Evolutionary conservation across 2,797 vertebrate genomes (phyloP).

Genomic region (Gambelia wislizenii): DNA sequence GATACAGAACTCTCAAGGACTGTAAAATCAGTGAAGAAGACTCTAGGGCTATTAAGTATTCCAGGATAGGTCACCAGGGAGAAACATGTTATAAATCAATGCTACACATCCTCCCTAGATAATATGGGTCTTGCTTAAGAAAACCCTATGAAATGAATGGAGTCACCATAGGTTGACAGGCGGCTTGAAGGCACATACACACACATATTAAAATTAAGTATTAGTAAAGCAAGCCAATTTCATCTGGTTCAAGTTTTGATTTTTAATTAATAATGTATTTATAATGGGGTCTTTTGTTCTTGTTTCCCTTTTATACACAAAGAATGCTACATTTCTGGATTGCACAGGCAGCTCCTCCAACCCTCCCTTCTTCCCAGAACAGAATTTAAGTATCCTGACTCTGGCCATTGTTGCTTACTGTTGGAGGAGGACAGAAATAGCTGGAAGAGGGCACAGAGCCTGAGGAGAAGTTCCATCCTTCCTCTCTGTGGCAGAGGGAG

Average conservation of each 20-base stretch:
- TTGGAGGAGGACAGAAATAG: neutral
- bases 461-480: conserved; percentile 24
- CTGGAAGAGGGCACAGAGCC: conserved; percentile 9
- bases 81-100: neutral
- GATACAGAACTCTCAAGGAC: neutral
- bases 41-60: neutral
- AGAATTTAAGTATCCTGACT: neutral
- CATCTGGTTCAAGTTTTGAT: neutral
- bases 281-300: neutral
- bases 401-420: conserved; percentile 12
- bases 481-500: conserved; percentile 4
- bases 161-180: neutral
- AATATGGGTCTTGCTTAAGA: neutral
- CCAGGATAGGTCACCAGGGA: neutral
- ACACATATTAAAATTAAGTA: neutral
- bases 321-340: neutral
- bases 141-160: neutral
- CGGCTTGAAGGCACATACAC: neutral
- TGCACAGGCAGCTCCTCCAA: neutral
- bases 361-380: neutral
- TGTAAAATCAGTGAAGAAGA: neutral
- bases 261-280: neutral
- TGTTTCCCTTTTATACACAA: neutral
- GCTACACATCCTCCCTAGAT: neutral
- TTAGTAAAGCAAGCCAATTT: neutral